Percentiles rank a stretch among this genome's conserved stretches.
These are phyloP conservation scores for Callopanchax toddi DNA, from an alignment of 2,113 vertebrate genomes.

Conservation along the genomic window DNA sequence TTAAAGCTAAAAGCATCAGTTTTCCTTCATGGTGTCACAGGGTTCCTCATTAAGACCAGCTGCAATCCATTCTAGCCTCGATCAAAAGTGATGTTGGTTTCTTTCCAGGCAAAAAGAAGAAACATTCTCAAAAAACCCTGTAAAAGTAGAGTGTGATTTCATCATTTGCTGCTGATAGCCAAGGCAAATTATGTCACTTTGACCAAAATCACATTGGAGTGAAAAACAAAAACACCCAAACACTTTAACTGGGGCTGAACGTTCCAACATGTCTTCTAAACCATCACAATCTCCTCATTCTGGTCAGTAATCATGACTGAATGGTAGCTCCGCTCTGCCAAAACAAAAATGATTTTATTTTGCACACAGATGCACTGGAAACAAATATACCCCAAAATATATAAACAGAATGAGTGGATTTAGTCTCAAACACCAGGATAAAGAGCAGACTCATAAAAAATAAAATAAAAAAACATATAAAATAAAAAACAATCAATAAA, in stretches of 20 bases:
- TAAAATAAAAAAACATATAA: not conserved
- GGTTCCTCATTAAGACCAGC: conserved; percentile 7
- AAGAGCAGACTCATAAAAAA: not conserved
- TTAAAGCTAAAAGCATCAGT: conserved; percentile 51
- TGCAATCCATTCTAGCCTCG: conserved; percentile 9
- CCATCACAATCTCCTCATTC: not conserved
- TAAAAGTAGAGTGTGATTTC: conserved; percentile 3
- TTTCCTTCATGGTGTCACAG: conserved; percentile 33
- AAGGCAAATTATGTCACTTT: too few species aligned
- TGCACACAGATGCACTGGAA: too few species aligned
- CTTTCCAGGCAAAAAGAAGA: not conserved
- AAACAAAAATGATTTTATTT: too few species aligned
- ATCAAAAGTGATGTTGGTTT: not conserved
- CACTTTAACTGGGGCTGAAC: not conserved
- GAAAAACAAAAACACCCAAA: too few species aligned
- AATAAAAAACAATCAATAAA: not conserved
- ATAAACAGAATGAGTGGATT: not conserved
- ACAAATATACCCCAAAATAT: too few species aligned
- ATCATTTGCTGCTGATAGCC: not conserved
- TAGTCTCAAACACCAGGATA: not conserved
- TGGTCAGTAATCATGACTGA: not conserved
- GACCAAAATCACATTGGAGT: too few species aligned
- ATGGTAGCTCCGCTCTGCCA: not conserved
- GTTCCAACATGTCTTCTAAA: not conserved
- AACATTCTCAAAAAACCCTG: conserved; percentile 23